Conservation (phyloP, 2,888 invertebrate species). For the Galeruca laticollis region DNA sequence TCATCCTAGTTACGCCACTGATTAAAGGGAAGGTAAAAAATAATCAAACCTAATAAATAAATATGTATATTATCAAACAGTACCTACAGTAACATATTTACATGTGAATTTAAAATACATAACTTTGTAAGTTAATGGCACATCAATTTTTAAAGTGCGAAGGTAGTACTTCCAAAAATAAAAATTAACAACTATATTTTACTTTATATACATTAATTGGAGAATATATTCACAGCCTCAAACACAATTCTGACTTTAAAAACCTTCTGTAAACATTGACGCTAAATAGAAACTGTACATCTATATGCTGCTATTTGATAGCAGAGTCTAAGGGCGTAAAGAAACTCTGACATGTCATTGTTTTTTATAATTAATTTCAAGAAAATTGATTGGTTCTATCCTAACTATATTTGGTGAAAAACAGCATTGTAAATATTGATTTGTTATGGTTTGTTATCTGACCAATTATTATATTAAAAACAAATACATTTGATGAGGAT, state of each 20-base stretch:
- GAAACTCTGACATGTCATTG: background rate
- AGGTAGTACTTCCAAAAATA: constrained; percentile 53
- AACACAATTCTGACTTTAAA: constrained; percentile 55
- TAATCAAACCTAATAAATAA: constrained; percentile 56
- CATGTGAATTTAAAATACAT: constrained; percentile 55
- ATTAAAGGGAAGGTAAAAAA: background rate
- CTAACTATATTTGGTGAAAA: too few relatives aligned
- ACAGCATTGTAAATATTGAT: too few relatives aligned
- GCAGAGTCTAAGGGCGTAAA: background rate
- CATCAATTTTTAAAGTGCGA: constrained; percentile 57
- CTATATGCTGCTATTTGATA: constrained; percentile 41
- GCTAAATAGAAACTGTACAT: constrained; percentile 36
- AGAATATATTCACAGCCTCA: constrained; percentile 62
- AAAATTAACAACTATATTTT: constrained; percentile 47
- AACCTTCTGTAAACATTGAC: constrained; percentile 44
- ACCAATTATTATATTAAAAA: too few relatives aligned
- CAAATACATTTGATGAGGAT: too few relatives aligned
- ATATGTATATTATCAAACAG: constrained; percentile 62
- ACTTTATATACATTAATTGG: constrained; percentile 52
- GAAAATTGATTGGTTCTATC: too few relatives aligned
- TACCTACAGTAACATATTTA: constrained; percentile 58
- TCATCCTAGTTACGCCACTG: too few relatives aligned
- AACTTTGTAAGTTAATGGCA: constrained; percentile 61
- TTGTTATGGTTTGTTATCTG: too few relatives aligned
- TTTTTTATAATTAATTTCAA: too few relatives aligned